phyloP scores from a whole-genome alignment of 2,113 vertebrate species.

The Paralichthys olivaceus region DNA sequence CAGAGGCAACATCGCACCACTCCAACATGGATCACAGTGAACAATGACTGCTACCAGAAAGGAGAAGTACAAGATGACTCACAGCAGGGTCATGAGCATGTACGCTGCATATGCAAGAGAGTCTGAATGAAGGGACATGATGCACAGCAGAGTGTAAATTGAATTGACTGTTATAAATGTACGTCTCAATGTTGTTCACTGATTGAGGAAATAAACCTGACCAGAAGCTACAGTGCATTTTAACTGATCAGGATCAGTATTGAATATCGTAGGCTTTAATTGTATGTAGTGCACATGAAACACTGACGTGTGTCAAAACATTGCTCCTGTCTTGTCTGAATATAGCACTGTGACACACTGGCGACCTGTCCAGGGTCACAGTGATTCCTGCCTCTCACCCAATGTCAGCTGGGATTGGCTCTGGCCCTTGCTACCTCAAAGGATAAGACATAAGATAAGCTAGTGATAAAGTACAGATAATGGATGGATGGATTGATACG shows the following conservation, averaged over 20 bases:
- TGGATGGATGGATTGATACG: neutral
- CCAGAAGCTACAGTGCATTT: neutral
- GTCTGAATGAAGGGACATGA: conserved; percentile 11
- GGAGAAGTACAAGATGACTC: conserved; percentile 58
- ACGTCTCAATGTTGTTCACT: neutral
- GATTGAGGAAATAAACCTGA: conserved; percentile 2
- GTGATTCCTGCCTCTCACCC: too few relatives aligned
- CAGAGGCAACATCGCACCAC: conserved; percentile 54
- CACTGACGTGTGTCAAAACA: neutral
- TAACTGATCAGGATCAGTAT: neutral
- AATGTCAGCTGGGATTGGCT: too few relatives aligned
- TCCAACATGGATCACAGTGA: conserved; percentile 59
- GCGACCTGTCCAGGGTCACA: too few relatives aligned
- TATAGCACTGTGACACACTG: too few relatives aligned
- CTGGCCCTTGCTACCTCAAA: too few relatives aligned
- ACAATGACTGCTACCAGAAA: conserved; percentile 37
- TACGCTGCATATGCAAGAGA: conserved; percentile 3
- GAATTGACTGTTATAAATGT: conserved; percentile 16
- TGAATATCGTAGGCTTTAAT: neutral
- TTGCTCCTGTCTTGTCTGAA: too few relatives aligned
- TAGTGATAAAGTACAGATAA: too few relatives aligned
- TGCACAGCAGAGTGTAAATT: conserved; percentile 9
- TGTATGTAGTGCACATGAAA: neutral
- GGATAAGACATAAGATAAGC: too few relatives aligned
- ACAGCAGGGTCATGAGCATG: conserved; percentile 54